Evolutionary conservation across 2,797 vertebrate species (phyloP), one percentile per base, ranked within the genome.

Genomic region (Eospalax fontanierii): DNA sequence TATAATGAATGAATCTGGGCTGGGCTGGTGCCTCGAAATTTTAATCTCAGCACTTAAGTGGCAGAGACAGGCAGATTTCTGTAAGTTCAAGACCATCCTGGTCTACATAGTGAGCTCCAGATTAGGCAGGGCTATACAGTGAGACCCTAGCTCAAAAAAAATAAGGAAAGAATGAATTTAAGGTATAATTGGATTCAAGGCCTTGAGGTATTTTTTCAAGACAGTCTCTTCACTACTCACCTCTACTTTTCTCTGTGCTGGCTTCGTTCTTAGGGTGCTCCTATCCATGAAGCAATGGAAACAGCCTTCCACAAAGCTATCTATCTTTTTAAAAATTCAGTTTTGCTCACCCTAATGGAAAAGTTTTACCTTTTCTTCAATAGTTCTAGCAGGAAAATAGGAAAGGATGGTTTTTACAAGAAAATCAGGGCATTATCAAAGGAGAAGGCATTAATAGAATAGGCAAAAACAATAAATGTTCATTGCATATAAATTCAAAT

Each of bases 281-380:
- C 22, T 92, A 87, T 57, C 26, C 76, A 10, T 83, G 35, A 71
- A 30, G 38, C 43, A 65, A 22, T 54, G 74, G 73, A 83, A 87
- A 86, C 10, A 82, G 24, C 68, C 1, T 28, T 76, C 28, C 63
- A 63, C 35, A 94, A 33, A 73, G 89, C 26, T 3, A 65, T 6
- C 26, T 79, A 54, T 78, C 10, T 16, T 33, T 18, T 75, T 46
- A 46, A 40, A 66, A 79, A 89, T 40, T 75, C 40, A 86, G 38
- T n/a, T 89, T 89, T 59, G n/a, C 22, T n/a, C n/a, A 92, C 28
- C 26, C 30, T 65, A 61, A 85, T 54, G 24, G 33, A 75, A 92
- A 94, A n/a, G n/a, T n/a, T n/a, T 57, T 81, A 71, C 24, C n/a
- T 40, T 94, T 82, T 79, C 43, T 91, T 94, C 75, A 89, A 35